phyloP scores from a whole-genome alignment of 2,888 invertebrate species.

The Agrotis segetum region DNA sequence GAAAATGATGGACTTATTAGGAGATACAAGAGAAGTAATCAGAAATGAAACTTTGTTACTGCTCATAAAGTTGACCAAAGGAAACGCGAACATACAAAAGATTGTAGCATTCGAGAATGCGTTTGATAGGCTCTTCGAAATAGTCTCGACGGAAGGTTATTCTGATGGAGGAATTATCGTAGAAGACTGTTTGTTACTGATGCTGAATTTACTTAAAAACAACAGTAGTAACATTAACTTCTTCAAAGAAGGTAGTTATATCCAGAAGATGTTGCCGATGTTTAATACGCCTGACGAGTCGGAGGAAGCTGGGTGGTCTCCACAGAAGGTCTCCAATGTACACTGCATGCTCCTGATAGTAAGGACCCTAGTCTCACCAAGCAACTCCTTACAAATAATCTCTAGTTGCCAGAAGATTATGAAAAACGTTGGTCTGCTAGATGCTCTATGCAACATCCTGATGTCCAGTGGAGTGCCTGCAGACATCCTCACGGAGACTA shows the following conservation, averaged over 20 bases:
- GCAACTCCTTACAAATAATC: constrained; percentile 96
- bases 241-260: constrained; percentile 99
- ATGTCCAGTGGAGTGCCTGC: constrained; percentile 99
- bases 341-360: constrained; percentile 98
- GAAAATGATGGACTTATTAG: constrained; percentile 98
- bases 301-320: constrained; percentile 96
- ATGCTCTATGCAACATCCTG: constrained; percentile 95
- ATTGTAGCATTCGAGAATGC: constrained; percentile 99
- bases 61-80: constrained; percentile 97
- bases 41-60: constrained; percentile 98
- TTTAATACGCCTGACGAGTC: constrained; percentile 94
- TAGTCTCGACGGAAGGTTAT: constrained; percentile 97
- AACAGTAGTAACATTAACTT: constrained; percentile 99
- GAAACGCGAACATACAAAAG: constrained; percentile 99
- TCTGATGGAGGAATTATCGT: constrained; percentile 99
- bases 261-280: constrained; percentile 97
- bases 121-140: constrained; percentile 98
- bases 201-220: constrained; percentile 98
- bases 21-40: constrained; percentile 98
- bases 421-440: constrained; percentile 93
- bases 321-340: constrained; percentile 98
- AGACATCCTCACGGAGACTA: constrained; percentile 98
- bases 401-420: constrained; percentile 97
- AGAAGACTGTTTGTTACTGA: constrained; percentile 98
- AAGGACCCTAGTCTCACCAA: constrained; percentile 97